These are phyloP conservation scores for Bagarius yarrelli DNA, from an alignment of 2,113 vertebrate species.

Conservation along the genomic window DNA sequence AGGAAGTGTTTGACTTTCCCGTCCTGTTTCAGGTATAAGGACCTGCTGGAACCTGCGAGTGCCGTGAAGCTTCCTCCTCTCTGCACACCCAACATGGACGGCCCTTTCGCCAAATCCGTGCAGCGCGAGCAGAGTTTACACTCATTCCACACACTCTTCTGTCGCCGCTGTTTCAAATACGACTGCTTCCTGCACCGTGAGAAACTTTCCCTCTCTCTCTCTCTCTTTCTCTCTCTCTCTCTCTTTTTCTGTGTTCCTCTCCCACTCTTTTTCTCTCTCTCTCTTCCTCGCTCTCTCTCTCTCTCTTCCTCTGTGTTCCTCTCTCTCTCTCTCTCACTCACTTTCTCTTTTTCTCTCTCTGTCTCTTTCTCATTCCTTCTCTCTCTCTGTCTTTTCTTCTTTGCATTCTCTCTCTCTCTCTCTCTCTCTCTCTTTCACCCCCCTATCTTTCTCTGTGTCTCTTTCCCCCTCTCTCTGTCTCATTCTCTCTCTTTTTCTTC, in stretches of 20 bases:
- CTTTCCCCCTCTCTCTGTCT: too few relatives aligned
- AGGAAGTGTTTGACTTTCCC: neutral
- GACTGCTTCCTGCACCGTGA: constrained; percentile 98
- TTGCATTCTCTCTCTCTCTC: neutral
- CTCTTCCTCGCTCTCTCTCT: neutral
- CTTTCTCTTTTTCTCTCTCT: neutral
- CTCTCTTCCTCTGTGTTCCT: neutral
- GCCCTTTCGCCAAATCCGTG: constrained; percentile 91
- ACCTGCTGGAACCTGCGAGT: constrained; percentile 85
- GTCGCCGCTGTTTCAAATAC: constrained; percentile 97
- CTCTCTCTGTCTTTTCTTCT: too few relatives aligned
- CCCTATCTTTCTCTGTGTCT: too few relatives aligned
- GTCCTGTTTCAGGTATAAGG: constrained; percentile 80
- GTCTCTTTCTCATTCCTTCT: too few relatives aligned
- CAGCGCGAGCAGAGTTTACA: constrained; percentile 95
- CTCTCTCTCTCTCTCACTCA: neutral
- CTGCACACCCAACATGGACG: constrained; percentile 96
- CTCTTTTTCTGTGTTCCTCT: neutral
- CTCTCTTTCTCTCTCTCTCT: neutral
- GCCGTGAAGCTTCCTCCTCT: constrained; percentile 86
- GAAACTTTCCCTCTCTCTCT: neutral
- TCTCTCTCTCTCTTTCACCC: too few relatives aligned
- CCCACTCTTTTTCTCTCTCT: too few relatives aligned
- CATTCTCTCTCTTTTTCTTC: neutral
- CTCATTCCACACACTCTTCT: constrained; percentile 98